These are phyloP conservation scores for Aphelenchoides fujianensis DNA, from an alignment of 1,140 invertebrate genomes.

Conservation along the genomic window DNA sequence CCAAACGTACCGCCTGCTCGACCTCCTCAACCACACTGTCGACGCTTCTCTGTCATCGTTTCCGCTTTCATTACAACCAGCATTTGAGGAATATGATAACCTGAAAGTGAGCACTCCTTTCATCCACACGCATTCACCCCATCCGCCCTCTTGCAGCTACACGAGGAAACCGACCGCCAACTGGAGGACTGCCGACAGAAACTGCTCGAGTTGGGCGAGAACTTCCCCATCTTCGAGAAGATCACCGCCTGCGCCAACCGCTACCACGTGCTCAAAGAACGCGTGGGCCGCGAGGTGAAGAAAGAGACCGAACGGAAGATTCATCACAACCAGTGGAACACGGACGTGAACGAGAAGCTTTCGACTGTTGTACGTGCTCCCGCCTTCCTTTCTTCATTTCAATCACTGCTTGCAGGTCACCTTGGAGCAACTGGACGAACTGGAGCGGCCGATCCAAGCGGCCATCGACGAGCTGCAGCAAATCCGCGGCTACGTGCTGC, in stretches of 20 bases:
- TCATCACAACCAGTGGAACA: conserved; percentile 4
- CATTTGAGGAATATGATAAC: not conserved
- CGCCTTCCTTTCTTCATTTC: too few relatives aligned
- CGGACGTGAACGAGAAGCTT: conserved; percentile 11
- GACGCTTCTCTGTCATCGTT: conserved; percentile 22
- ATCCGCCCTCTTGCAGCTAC: not conserved
- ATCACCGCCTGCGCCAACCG: not conserved
- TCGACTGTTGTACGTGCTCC: conserved; percentile 5
- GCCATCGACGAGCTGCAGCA: not conserved
- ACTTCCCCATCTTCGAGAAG: not conserved
- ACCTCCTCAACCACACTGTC: conserved; percentile 22
- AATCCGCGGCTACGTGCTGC: not conserved
- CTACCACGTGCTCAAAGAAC: conserved; percentile 4
- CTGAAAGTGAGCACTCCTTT: not conserved
- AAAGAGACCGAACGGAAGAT: not conserved
- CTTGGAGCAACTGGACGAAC: conserved; percentile 5
- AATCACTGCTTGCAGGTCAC: not conserved
- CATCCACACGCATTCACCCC: not conserved
- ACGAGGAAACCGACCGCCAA: conserved; percentile 20
- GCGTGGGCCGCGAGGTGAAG: not conserved
- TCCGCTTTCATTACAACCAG: conserved; percentile 23
- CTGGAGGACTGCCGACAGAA: conserved; percentile 8
- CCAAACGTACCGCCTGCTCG: conserved; percentile 12
- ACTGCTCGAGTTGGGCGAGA: not conserved
- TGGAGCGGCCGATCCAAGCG: not conserved